Percentiles rank a stretch among this genome's conserved stretches.
These are phyloP conservation scores for Apis florea DNA, from an alignment of 1,140 invertebrate species.

Conservation along the genomic window DNA sequence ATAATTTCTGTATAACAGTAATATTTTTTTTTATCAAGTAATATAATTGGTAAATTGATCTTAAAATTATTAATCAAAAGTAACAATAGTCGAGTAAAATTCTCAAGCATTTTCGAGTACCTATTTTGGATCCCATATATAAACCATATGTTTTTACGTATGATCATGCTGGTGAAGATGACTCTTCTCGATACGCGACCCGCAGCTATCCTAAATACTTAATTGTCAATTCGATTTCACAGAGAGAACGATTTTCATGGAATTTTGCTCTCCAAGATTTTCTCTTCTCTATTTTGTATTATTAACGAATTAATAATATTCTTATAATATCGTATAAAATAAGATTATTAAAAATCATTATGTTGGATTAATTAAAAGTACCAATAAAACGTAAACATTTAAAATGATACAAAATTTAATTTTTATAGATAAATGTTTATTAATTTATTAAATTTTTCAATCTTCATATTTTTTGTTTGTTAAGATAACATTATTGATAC, in stretches of 20 bases:
- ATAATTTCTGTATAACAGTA: background rate
- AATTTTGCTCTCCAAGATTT: background rate
- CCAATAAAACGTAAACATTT: too few species aligned
- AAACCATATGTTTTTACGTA: constrained; percentile 70
- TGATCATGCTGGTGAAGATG: constrained; percentile 70
- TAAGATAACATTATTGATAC: background rate
- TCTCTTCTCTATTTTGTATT: constrained; percentile 6
- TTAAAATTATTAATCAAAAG: background rate
- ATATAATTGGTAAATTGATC: background rate
- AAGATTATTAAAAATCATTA: too few species aligned
- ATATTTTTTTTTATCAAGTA: background rate
- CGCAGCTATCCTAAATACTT: constrained; percentile 61
- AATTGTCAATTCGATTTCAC: constrained; percentile 36
- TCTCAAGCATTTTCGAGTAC: constrained; percentile 41
- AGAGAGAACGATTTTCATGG: constrained; percentile 44
- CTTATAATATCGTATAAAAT: background rate
- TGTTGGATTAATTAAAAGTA: background rate
- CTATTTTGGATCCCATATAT: constrained; percentile 46
- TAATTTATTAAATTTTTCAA: background rate
- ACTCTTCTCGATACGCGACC: constrained; percentile 72
- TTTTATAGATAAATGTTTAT: background rate
- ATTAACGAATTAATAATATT: background rate
- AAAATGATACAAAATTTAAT: background rate
- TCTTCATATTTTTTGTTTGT: background rate
- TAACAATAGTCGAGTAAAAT: constrained; percentile 21